A percentile compares a stretch with the other conserved stretches of the same genome.
Conservation (phyloP, 1,140 invertebrate species). For the Olivierus martensii region DNA sequence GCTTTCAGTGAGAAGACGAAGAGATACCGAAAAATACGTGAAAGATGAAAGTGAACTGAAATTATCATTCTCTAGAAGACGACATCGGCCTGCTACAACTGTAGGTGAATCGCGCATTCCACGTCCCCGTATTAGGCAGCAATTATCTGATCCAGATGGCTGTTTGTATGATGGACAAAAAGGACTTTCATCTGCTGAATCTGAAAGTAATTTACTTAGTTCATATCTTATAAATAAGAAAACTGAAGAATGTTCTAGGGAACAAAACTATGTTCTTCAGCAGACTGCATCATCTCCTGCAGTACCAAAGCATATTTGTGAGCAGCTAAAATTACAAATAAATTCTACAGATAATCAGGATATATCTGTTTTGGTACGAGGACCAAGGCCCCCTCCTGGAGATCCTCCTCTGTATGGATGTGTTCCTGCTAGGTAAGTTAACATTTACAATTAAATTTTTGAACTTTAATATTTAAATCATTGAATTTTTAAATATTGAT, state of each 20-base stretch:
- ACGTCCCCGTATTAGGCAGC: not conserved
- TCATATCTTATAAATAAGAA: not conserved
- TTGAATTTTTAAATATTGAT: no score
- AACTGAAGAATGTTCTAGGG: not conserved
- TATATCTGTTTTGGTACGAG: not conserved
- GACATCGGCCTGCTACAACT: not conserved
- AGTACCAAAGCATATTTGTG: not conserved
- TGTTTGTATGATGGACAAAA: not conserved
- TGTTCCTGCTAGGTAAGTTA: slow-evolving; percentile 9
- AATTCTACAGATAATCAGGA: not conserved
- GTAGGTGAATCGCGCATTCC: not conserved
- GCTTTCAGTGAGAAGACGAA: not conserved
- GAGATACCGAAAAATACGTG: slow-evolving; percentile 10
- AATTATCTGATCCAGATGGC: not conserved
- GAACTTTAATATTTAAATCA: no score
- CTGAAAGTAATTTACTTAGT: not conserved
- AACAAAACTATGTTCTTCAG: not conserved
- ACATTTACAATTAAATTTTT: no score
- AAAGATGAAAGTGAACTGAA: slow-evolving; percentile 15
- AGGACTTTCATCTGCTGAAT: not conserved
- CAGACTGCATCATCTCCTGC: not conserved
- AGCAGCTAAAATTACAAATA: not conserved
- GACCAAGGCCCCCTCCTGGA: slow-evolving; percentile 2
- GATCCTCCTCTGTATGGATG: slow-evolving; percentile 9
- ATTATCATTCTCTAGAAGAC: slow-evolving; percentile 4